Evolutionary conservation across 2,113 vertebrate species (phyloP), one percentile per base, ranked within the genome.

Genomic region (Naja naja): DNA sequence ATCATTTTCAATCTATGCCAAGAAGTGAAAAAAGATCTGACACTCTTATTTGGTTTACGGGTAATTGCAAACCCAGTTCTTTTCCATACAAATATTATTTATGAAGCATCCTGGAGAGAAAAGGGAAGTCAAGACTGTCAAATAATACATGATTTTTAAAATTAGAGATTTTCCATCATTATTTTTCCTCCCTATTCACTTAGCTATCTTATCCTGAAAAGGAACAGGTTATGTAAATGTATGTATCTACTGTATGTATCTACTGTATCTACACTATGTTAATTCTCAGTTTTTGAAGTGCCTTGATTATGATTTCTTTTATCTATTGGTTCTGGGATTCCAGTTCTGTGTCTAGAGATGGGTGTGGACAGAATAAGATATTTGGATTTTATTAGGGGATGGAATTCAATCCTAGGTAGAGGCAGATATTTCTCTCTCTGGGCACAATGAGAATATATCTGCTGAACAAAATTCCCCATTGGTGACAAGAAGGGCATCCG

Each of bases 41-140:
- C 39, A 92, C 3, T 1, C 7, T 1, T 52, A 20, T 20, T 30
- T 12, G 74, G 54, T 47, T 89, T 87, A 20, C 34, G 23, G 86
- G 25, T 7, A 3, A 27, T 87, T 91, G 5, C 27, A 56, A 0
- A 30, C 34, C 60, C 9, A 11, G 16, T 91, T 34, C 55, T 85
- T 43, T 92, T 54, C 69, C 81, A 30, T 87, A 94, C 22, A 90
- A 89, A 92, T 4, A 49, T 47, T 86, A 58, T 89, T 90, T 53
- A 12, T 87, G 69, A 81, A 81, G n/a, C 34, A 81, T 20, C 69
- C 2, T 39, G 34, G 69, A 39, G n/a, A 20, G 18, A 81, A 81
- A 81, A 81, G 69, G 69, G 69, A 81, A 81, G 5, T 39, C 2
- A 6, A 81, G 34, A 34, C n/a, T 20, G 23, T 27, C 11, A 87